A percentile compares a stretch with the other conserved stretches of the same genome.
Evolutionary conservation across 2,797 vertebrate species (phyloP).

Genomic region (Intellagama lesueurii): DNA sequence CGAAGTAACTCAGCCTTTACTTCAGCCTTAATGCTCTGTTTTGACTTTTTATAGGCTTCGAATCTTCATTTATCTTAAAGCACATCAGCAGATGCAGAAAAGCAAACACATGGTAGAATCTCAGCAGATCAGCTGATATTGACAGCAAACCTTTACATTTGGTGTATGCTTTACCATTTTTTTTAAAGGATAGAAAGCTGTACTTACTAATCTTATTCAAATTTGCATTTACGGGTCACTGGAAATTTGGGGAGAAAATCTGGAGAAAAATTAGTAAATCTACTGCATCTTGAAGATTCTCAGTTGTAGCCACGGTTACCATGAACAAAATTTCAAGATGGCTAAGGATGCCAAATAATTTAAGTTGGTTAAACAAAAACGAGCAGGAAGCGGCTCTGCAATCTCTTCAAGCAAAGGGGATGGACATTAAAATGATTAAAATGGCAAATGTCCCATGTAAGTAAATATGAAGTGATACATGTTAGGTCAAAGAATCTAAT

Average conservation of each 20-base stretch:
- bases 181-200: conserved; percentile 24
- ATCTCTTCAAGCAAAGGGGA: not conserved
- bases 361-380: not conserved
- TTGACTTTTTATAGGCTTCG: conserved; percentile 34
- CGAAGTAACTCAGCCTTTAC: conserved; percentile 89
- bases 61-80: not conserved
- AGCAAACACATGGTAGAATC: not conserved
- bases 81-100: conserved; percentile 7
- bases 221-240: conserved; percentile 33
- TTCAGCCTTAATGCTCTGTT: conserved; percentile 79
- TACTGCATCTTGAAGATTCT: not conserved
- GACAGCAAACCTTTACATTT: conserved; percentile 1
- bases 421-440: not conserved
- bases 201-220: conserved; percentile 39
- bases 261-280: not conserved
- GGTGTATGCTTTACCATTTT: not conserved
- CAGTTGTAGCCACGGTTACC: conserved; percentile 38
- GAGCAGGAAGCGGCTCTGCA: not conserved
- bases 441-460: not conserved
- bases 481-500: not conserved
- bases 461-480: not conserved
- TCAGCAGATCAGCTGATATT: not conserved
- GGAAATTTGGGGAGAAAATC: conserved; percentile 27
- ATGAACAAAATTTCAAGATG: not conserved
- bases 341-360: not conserved